Percentiles rank a stretch among this genome's conserved stretches.
These are phyloP conservation scores for Pteropus rufus DNA, from an alignment of 2,797 vertebrate species.

Conservation along the genomic window DNA sequence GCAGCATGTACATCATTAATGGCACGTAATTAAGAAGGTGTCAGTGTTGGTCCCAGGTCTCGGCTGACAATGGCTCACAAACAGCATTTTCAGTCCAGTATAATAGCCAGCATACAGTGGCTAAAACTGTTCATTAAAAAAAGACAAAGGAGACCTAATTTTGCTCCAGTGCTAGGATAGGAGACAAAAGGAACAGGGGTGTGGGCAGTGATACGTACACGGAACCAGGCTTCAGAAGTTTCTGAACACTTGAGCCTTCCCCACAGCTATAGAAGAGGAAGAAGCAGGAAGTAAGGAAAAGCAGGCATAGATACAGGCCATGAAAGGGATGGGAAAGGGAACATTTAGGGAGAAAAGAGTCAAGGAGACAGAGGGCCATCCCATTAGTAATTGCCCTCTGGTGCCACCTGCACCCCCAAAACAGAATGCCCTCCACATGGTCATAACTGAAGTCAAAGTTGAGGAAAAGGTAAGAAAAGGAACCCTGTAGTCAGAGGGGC, in stretches of 20 bases:
- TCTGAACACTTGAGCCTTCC: not conserved
- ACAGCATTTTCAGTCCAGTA: constrained; percentile 57
- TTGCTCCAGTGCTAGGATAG: not conserved
- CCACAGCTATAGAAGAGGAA: not conserved
- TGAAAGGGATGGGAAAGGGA: not conserved
- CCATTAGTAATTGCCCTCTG: not conserved
- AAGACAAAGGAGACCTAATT: constrained; percentile 39
- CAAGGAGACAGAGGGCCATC: not conserved
- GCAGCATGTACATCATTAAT: constrained; percentile 76
- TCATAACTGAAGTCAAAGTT: not conserved
- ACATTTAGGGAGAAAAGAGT: not conserved
- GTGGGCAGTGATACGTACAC: not conserved
- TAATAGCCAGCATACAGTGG: constrained; percentile 38
- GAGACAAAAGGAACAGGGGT: not conserved
- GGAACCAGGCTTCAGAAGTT: not conserved
- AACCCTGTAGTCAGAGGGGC: not conserved
- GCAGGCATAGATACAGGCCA: not conserved
- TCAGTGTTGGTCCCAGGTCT: constrained; percentile 70
- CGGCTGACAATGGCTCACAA: constrained; percentile 68
- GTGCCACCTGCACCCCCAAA: not conserved
- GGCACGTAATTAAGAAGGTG: constrained; percentile 76
- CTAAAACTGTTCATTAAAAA: constrained; percentile 53
- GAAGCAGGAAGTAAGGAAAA: not conserved
- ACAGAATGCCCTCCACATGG: not conserved
- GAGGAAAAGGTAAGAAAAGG: not conserved